Base-by-base conservation (phyloP, 2,797 vertebrate genomes). In the Squalus acanthias region DNA sequence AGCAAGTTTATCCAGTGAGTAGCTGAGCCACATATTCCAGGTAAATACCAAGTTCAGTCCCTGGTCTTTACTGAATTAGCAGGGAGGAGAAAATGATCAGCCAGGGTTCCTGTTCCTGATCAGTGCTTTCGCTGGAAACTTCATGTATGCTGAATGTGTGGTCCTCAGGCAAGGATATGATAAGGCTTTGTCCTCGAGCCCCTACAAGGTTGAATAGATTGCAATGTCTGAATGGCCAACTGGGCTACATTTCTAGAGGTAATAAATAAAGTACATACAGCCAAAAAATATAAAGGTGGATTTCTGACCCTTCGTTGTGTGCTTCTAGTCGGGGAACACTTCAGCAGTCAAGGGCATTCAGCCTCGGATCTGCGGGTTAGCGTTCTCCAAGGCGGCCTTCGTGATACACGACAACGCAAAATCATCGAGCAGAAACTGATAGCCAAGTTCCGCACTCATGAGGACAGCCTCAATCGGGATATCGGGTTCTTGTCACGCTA, bases 1-100 rank as follows among this genome's bases (percentile, higher is more conserved):
- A 93, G n/a, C 65, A 93, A 93, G 39, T 69, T 69, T 93, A 93
- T 93, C 33, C 22, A 93, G 91, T 92, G n/a, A 69, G 17, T 22
- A 67, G 91, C 91, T 93, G n/a, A 93, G 63, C n/a, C 20, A 12
- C 46, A 69, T 46, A 93, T 93, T 93, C 65, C 8, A 39, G 91
- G 2, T 67, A 93, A 93, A 93, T 67, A 69, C 67, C 20, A 46
- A 69, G 20, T 69, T 93, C 65, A 24, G n/a, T 93, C 65, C 22
- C 91, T 24, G 39, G 7, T 69, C 67, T 93, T 65, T 69, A 39
- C n/a, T 93, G n/a, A 67, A 93, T 93, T 93, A 69, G 65, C 65
- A 93, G 7, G 65, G 63, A 69, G 63, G 8, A 24, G 22, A 69
- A 93, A 67, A 67, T 24, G 46, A 12, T 39, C 20, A 69, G 33